phyloP scores from a whole-genome alignment of 2,113 vertebrate species.

The Notiomystis cincta region DNA sequence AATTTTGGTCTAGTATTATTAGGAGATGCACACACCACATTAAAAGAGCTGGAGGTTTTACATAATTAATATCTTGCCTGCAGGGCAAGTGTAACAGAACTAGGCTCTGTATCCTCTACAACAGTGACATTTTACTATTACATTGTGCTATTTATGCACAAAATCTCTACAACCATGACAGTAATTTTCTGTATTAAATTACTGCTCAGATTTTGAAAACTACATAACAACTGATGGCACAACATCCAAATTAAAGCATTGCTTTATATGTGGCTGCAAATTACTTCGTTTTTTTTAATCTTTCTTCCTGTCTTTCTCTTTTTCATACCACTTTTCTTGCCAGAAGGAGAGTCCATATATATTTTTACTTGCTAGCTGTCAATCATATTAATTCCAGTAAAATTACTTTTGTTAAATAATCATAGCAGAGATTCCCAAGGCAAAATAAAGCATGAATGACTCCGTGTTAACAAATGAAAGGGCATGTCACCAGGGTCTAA shows the following conservation, averaged over 20 bases:
- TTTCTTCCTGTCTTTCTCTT: background rate
- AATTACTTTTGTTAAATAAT: conserved; percentile 44
- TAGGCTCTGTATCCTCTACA: background rate
- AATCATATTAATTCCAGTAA: conserved; percentile 44
- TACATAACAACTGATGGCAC: background rate
- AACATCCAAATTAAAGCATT: background rate
- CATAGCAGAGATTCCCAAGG: background rate
- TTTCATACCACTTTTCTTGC: background rate
- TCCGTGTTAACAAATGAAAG: conserved; percentile 22
- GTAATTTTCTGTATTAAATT: background rate
- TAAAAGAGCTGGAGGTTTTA: background rate
- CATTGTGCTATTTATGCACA: background rate
- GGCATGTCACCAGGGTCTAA: background rate
- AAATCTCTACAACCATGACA: background rate
- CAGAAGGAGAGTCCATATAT: background rate
- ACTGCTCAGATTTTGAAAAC: background rate
- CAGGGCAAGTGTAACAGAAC: background rate
- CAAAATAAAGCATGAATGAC: conserved; percentile 4
- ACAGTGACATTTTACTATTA: background rate
- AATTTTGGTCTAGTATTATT: background rate
- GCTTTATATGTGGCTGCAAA: background rate
- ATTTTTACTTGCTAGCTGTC: background rate
- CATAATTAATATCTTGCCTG: background rate
- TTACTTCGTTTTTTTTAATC: background rate
- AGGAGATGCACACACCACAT: background rate